Percentiles rank a stretch among this genome's conserved stretches.
Conservation (phyloP, 2,113 vertebrate species). For the Scalopus aquaticus region DNA sequence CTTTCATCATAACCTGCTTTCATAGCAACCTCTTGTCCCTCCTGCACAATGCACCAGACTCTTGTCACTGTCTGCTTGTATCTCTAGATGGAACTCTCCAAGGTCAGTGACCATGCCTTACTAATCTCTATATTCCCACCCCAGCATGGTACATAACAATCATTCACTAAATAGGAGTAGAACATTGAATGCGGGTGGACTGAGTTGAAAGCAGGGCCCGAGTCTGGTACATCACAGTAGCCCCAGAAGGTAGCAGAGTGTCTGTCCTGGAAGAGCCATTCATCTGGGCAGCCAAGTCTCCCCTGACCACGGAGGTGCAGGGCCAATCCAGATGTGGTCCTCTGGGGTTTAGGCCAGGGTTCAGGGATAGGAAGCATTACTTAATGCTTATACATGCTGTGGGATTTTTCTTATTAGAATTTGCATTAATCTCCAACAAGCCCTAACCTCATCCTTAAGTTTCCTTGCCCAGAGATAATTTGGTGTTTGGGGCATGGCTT, state of each 20-base stretch:
- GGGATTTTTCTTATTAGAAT: constrained; percentile 43
- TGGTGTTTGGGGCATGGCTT: constrained; percentile 54
- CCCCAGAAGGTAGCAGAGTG: not conserved
- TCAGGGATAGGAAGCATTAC: not conserved
- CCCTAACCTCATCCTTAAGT: constrained; percentile 45
- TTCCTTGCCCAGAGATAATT: constrained; percentile 55
- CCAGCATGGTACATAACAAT: not conserved
- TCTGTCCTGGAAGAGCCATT: not conserved
- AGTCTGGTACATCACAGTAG: not conserved
- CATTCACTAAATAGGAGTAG: not conserved
- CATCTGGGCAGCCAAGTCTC: not conserved
- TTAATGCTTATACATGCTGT: not conserved
- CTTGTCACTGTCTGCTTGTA: not conserved
- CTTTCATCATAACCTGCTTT: not conserved
- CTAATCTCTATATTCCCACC: not conserved
- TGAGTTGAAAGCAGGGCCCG: not conserved
- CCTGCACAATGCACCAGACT: not conserved
- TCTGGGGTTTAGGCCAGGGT: not conserved
- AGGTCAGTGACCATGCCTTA: not conserved
- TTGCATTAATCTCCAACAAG: constrained; percentile 11
- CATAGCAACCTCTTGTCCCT: not conserved
- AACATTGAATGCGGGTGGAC: not conserved
- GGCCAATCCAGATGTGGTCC: not conserved
- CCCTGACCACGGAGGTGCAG: not conserved
- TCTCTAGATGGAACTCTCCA: not conserved